Base-by-base conservation (phyloP, 2,797 vertebrate genomes). In the Pseudochirops cupreus region DNA sequence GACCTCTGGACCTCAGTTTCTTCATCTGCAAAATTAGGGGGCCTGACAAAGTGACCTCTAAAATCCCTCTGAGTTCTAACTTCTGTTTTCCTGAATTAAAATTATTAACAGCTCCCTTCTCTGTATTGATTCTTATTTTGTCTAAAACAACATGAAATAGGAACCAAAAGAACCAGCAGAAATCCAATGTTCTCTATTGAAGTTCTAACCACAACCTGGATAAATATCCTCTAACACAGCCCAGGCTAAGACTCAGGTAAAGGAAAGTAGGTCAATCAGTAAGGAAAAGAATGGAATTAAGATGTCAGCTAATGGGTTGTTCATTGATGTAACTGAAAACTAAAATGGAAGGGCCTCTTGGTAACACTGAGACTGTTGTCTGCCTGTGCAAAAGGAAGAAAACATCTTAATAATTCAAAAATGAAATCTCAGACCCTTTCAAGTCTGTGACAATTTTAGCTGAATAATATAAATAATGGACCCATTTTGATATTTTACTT, bases 131-230 rank as follows among this genome's bases (percentile, higher is more conserved):
- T 26, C 39, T 87, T 87, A 92, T 93, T 91, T 95, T 31, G 95
- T 62, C 16, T 90, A 93, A 56, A 96, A 92, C 56, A 95, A 94
- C 93, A 50, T 0, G 91, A 54, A 96, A 4, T 12, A 94, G 91
- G 93, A 16, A 46, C 33, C 67, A 59, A 94, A 97, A 94, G 10
- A 39, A 96, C 28, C 21, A 33, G 28, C 6, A 13, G 46, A 95
- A 39, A 87, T 92, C 96, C 56, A 55, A 93, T 96, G 95, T 82
- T 92, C 96, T 94, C 95, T 95, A 94, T 92, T 94, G 54, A 9
- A 87, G 90, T 95, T 24, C 67, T 50, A 95, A 94, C 57, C 57
- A 93, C 56, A 5, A 58, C 67, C 56, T 24, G 5, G 7, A 56
- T 1, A n/a, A 57, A 91, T 92, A n/a, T 21, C 50, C 53, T 91